Percentiles rank a stretch among this genome's conserved stretches.
Conservation (phyloP, 1,140 invertebrate genomes). For the fruit fly (Drosophila melanogaster) region Release_6_plus_ISO1_MT NT_033779.5:7069501-7070000, state of each 20-base stretch:
- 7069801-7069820: too few relatives aligned
- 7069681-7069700: neutral
- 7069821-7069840: too few relatives aligned
- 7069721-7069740: too few relatives aligned
- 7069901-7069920: neutral
- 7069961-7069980: conserved; percentile 25
- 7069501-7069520: conserved; percentile 6
- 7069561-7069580: conserved; percentile 48
- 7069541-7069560: conserved; percentile 77
- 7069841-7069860: conserved; percentile 7
- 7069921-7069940: neutral
- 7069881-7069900: neutral
- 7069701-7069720: too few relatives aligned
- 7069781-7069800: too few relatives aligned
- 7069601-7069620: conserved; percentile 65
- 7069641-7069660: conserved; percentile 61
- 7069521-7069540: conserved; percentile 38
- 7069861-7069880: conserved; percentile 11
- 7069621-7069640: conserved; percentile 74
- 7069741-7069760: too few relatives aligned
- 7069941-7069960: conserved; percentile 2
- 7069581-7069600: conserved; percentile 48
- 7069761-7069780: too few relatives aligned
- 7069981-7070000: conserved; percentile 18
- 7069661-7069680: conserved; percentile 14